Conservation (phyloP, 2,797 vertebrate genomes). For the Toxotes lorentzi region DNA sequence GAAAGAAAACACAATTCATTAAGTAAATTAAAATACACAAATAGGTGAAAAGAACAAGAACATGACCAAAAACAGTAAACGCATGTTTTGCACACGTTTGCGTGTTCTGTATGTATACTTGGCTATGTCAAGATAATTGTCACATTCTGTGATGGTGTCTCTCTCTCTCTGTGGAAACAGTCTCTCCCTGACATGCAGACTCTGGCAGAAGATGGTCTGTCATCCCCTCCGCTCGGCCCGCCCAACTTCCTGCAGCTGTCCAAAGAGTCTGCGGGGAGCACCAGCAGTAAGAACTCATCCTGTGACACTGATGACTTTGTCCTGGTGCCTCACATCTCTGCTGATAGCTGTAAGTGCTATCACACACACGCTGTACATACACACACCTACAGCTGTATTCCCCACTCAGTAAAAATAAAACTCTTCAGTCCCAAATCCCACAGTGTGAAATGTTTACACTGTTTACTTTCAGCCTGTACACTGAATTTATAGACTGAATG, state of each 20-base stretch:
- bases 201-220: slow-evolving; percentile 92
- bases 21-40: too few species aligned
- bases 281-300: slow-evolving; percentile 97
- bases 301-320: slow-evolving; percentile 98
- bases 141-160: too few species aligned
- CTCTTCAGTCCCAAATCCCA: too few species aligned
- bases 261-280: slow-evolving; percentile 96
- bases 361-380: background rate
- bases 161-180: slow-evolving; percentile 71
- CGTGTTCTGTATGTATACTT: too few species aligned
- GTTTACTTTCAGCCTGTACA: too few species aligned
- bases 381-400: background rate
- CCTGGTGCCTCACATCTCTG: slow-evolving; percentile 95
- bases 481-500: too few species aligned
- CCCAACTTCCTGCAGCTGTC: slow-evolving; percentile 97
- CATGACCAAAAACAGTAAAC: too few species aligned
- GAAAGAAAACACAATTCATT: too few species aligned
- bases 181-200: slow-evolving; percentile 97
- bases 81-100: too few species aligned
- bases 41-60: too few species aligned
- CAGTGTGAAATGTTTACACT: too few species aligned
- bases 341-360: slow-evolving; percentile 92
- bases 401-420: background rate
- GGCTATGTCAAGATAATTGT: too few species aligned
- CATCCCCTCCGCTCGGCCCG: slow-evolving; percentile 93